Conservation (phyloP, 2,113 vertebrate species). For the Rhegmatorhina hoffmannsi region DNA sequence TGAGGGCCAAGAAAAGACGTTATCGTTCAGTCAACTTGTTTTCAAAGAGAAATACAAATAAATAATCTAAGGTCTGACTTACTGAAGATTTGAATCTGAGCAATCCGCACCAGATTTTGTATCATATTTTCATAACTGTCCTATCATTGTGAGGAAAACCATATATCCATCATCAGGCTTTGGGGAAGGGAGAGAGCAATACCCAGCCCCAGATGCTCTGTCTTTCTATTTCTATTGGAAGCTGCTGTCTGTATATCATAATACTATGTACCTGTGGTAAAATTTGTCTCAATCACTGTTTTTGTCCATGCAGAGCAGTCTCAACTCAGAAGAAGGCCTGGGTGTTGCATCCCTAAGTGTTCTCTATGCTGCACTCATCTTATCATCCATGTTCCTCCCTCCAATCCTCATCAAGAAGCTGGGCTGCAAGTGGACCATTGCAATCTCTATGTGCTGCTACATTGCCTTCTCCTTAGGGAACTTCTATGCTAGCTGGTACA, state of each 20-base stretch:
- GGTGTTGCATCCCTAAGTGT: conserved; percentile 89
- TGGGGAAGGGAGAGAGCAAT: background rate
- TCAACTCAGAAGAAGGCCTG: conserved; percentile 87
- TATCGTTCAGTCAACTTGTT: background rate
- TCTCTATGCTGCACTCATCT: conserved; percentile 85
- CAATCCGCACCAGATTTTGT: background rate
- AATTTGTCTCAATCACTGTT: background rate
- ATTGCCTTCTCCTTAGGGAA: conserved; percentile 90
- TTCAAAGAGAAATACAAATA: background rate
- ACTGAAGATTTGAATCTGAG: background rate
- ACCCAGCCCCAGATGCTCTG: background rate
- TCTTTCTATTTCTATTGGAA: background rate
- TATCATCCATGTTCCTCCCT: conserved; percentile 94
- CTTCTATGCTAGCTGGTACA: conserved; percentile 90
- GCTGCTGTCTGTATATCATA: background rate
- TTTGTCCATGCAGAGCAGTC: conserved; percentile 86
- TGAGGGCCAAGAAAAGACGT: background rate
- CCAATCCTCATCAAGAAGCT: conserved; percentile 88
- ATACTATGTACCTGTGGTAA: background rate
- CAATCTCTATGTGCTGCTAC: conserved; percentile 89
- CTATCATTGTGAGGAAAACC: background rate
- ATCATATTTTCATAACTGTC: background rate
- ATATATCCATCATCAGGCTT: background rate
- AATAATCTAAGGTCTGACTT: background rate
- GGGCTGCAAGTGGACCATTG: conserved; percentile 96